Evolutionary conservation across 35 echinoderm and acorn worm species (phyloP), one percentile per base, ranked within the genome.

Genomic region (Amphiura filiformis): DNA sequence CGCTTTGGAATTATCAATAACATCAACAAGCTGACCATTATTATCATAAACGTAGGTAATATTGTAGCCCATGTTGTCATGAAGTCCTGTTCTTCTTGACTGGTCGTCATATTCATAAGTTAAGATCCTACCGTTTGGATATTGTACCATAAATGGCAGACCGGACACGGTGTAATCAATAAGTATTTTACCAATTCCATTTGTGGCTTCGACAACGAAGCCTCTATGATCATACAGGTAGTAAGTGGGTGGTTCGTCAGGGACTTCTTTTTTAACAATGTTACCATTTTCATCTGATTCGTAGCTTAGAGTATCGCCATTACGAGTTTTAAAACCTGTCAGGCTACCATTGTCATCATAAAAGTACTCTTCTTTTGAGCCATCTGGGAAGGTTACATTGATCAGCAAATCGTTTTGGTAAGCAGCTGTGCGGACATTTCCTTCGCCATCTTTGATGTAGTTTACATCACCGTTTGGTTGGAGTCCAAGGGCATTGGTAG

Each of bases 151-250:
- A 41, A 41, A 38, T 37, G 90, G 90, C 7, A 44, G 31, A 30
- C 84, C 90, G 28, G 56, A 26, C 0, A n/a, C 34, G 38, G 84
- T 92, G 76, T 92, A 92, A 13, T 37, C 82, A 31, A 92, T 87
- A 15, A 30, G 49, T 0, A 92, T 82, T 5, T 84, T 92, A 41
- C 90, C 90, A 32, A 92, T 47, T 40, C 34, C 38, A 52, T 92
- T 92, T 23, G 90, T 87, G 31, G 90, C 90, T 31, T 92, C 78
- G 0, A 79, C 82, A 13, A 92, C 90, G 49, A 92, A 92, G 36
- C 90, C 90, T 40, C 85, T 65, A 17, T 92, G 77, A 35, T 92
- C 37, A 39, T 92, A 92, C 84, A 87, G 77, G 31, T 80, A 87
- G 65, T 79, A 92, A 1, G 56, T 38, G 11, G 78, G 47, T 33